Conservation (phyloP, 1,140 invertebrate genomes). For the Drosophila tropicalis region DNA sequence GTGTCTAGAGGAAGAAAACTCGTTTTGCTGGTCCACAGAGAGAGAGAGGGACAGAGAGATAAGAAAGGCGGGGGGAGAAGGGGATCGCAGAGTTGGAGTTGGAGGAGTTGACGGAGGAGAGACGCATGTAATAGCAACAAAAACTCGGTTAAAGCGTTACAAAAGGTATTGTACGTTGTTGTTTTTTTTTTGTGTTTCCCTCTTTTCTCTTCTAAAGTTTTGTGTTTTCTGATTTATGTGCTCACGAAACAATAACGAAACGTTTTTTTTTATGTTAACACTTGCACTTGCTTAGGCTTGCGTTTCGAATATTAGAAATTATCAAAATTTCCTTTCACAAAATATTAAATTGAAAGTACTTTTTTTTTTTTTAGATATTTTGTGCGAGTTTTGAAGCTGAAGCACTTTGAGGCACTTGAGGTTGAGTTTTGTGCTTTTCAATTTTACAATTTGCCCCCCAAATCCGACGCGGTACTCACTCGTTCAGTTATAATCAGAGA, state of each 20-base stretch:
- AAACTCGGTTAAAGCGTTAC: slow-evolving; percentile 67
- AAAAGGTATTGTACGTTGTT: slow-evolving; percentile 53
- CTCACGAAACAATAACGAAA: slow-evolving; percentile 38
- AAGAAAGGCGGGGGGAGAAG: slow-evolving; percentile 18
- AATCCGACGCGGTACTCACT: slow-evolving; percentile 65
- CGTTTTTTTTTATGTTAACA: slow-evolving; percentile 50
- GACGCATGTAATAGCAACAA: slow-evolving; percentile 23
- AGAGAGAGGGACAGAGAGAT: slow-evolving; percentile 46
- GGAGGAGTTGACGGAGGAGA: slow-evolving; percentile 22
- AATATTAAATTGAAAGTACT: slow-evolving; percentile 10
- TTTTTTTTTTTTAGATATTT: slow-evolving; percentile 28
- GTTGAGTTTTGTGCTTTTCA: slow-evolving; percentile 50
- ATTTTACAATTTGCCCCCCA: slow-evolving; percentile 39
- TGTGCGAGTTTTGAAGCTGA: slow-evolving; percentile 30
- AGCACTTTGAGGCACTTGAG: slow-evolving; percentile 34
- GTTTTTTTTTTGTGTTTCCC: slow-evolving; percentile 19
- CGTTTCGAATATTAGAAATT: slow-evolving; percentile 20
- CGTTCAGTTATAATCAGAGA: slow-evolving; percentile 52
- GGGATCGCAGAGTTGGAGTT: slow-evolving; percentile 12
- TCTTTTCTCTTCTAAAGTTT: slow-evolving; percentile 7
- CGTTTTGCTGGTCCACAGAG: slow-evolving; percentile 42
- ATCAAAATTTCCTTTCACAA: not conserved
- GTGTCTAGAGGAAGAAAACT: slow-evolving; percentile 57
- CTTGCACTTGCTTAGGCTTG: slow-evolving; percentile 71
- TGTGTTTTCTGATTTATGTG: slow-evolving; percentile 51